Base-by-base conservation (phyloP, 2,113 vertebrate genomes). In the Corythornis cristatus region DNA sequence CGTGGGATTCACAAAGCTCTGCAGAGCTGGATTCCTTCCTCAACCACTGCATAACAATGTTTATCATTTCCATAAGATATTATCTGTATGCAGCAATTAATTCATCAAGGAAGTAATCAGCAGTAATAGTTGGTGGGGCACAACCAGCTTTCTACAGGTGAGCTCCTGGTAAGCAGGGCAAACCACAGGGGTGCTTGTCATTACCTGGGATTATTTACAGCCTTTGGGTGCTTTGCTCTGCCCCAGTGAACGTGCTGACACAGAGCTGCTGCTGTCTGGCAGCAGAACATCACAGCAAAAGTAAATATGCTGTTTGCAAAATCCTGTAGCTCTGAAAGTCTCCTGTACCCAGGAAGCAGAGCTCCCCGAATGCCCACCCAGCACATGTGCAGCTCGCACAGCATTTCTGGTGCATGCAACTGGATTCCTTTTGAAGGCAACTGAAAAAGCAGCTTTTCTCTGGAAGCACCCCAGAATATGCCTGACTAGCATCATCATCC, bases 181-280 rank as follows among this genome's bases (percentile, higher is more conserved):
- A 31, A 33, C 45, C 65, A 26, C 60, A 42, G 57, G 23, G 12
- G 9, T 35, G 35, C 31, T 76, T 45, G 42, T 71, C 56, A 60
- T 19, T 26, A 54, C 0, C 33, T 71, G 3, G 0, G 11, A 9
- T 5, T 31, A 0, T 28, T 43, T 29, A 48, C 56, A 57, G 20
- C 17, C 20, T 26, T 72, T 8, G 40, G 28, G 20, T 15, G 11
- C 16, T 66, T 79, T 65, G 45, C 45, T 65, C 16, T 1, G 9
- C 20, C 23, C 35, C 4, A 3, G 18, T 5, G 37, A 37, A n/a
- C 26, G 7, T 6, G 7, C n/a, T 20, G 22, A 9, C n/a, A 29
- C 51, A 29, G 17, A 53, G 20, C 26, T 31, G 45, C 53, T 12
- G n/a, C 25, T 74, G 35, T 29, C 56, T 56, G 28, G 12, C 21